Evolutionary conservation across 2,888 invertebrate species (phyloP), one percentile per base, ranked within the genome.

Genomic region (Eristalis pertinax): DNA sequence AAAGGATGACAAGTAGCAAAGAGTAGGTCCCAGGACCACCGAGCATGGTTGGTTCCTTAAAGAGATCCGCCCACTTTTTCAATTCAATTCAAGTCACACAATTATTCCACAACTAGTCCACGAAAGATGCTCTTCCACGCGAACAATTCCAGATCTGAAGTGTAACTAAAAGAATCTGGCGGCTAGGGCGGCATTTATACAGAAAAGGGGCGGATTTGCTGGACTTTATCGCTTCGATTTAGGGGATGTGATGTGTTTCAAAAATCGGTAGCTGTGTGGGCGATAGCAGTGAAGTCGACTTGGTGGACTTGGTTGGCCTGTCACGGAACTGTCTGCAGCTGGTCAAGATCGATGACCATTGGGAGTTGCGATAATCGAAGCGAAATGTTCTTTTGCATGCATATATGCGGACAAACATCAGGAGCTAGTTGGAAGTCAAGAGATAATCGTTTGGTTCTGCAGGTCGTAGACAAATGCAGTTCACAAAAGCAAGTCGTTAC

Each of bases 121-220:
- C n/a, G 13, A 1, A 32, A 56, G 26, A 72, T 2, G 19, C 22
- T 63, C 19, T 63, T 78, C 75, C 86, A 82, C 70, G 62, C 70
- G 62, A 67, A 35, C 56, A 68, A 50, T 56, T 38, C 67, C 32
- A 77, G 50, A 60, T 65, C 19, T 19, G 11, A 69, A 43, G 60
- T 22, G 58, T 64, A 67, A 81, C 82, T 86, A 60, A 86, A 78
- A 15, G 58, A 65, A 69, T 50, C 26, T 19, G 0, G 13, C 32
- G 43, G 56, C 35, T n/a, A 35, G 62, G 73, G 64, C 64, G 62
- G 67, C 35, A 74, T 83, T 79, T 74, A 79, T 77, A 67, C 13
- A 70, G 70, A 50, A 67, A 15, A n/a, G 82, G 83, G 86, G 86
- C 86, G 85, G 63, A 83, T 79, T 67, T n/a, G 15, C 4, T 50